Evolutionary conservation across 2,797 vertebrate genomes (phyloP), one percentile per base, ranked within the genome.

Genomic region (Anomalospiza imberbis): DNA sequence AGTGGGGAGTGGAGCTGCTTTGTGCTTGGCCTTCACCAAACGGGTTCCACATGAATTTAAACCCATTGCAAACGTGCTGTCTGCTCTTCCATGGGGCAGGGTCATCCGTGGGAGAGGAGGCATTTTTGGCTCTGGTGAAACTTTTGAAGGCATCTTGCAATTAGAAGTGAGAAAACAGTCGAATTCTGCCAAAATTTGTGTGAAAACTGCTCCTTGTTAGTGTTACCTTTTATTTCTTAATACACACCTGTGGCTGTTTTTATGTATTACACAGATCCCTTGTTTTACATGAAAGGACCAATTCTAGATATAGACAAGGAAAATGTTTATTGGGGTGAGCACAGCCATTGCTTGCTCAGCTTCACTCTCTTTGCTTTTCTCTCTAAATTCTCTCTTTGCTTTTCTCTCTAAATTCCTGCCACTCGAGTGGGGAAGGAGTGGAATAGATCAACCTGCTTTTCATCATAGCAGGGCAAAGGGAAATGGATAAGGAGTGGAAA

Each of bases 31-130:
- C 93, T 87, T 85, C 91, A 31, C 90, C 81, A 92, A 26, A 31
- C 32, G 36, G 32, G 57, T 61, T 85, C 88, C 54, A 54, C 84
- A 62, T 63, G 81, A 88, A 96, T 96, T 95, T 71, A 68, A 97
- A 91, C 82, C 72, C 55, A 47, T 72, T 62, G 58, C 75, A 92
- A 86, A 74, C 20, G 17, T 58, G 65, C 81, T 82, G 61, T 50
- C 51, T 91, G 73, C 62, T 36, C 20, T 80, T 85, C 85, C 71
- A 3, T 62, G 25, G 48, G 17, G 71, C 81, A 93, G 38, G 90
- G 91, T 95, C 90, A 85, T 74, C n/a, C 12, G 11, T 32, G 58
- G 62, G 73, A 91, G 80, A 58, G 68, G 36, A 80, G 72, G 72
- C 68, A 60, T 44, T 89, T 65, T 70, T 91, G 62, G 44, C 72